Evolutionary conservation across 2,113 vertebrate genomes (phyloP).

Genomic region (Mirza zaza): DNA sequence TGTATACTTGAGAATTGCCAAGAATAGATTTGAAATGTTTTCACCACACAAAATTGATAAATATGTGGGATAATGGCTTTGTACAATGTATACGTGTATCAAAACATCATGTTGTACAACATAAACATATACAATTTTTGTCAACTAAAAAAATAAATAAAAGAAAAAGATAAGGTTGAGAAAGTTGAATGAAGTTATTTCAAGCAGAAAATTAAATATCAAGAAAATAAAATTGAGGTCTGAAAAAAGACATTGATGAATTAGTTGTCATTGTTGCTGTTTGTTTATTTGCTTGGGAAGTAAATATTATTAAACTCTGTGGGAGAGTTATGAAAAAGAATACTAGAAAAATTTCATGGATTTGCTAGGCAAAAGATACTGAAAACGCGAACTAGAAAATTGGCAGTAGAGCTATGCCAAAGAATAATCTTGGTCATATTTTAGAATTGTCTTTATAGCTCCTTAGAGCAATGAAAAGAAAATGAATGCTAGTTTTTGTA

Average conservation of each 20-base stretch:
- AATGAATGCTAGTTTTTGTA: not conserved
- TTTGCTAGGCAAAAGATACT: not conserved
- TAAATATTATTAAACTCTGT: not conserved
- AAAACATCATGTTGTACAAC: not conserved
- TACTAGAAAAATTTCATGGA: not conserved
- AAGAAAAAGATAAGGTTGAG: not conserved
- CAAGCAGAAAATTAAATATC: slow-evolving; percentile 35
- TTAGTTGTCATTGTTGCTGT: not conserved
- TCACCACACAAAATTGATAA: not conserved
- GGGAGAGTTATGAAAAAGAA: not conserved
- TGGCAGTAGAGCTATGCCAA: not conserved
- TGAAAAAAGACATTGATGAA: not conserved
- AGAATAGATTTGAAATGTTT: not conserved
- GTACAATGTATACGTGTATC: not conserved
- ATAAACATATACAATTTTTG: not conserved
- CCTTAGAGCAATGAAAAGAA: not conserved
- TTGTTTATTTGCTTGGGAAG: not conserved
- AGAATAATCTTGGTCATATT: not conserved
- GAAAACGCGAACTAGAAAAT: not conserved
- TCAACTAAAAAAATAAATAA: not conserved
- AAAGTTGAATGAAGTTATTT: not conserved
- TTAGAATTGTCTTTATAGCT: not conserved
- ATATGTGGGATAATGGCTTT: not conserved
- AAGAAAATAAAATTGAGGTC: not conserved
- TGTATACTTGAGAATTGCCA: not conserved